These are phyloP conservation scores for Beaufortia kweichowensis DNA, from an alignment of 2,113 vertebrate genomes.

Conservation along the genomic window DNA sequence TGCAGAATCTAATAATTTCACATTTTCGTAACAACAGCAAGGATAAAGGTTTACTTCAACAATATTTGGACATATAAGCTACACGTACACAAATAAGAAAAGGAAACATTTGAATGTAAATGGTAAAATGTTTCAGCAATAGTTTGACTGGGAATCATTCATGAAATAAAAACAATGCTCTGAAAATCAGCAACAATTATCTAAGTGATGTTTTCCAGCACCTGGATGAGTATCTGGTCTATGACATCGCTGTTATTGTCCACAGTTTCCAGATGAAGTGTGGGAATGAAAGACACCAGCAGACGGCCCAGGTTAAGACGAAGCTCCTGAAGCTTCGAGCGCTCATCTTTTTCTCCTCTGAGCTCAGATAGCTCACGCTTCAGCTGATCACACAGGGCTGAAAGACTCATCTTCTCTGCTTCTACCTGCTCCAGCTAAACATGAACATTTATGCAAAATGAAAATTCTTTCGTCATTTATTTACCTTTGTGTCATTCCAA, in stretches of 20 bases:
- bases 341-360: slow-evolving; percentile 50
- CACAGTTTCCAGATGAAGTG: slow-evolving; percentile 79
- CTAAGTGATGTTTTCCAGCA: slow-evolving; percentile 75
- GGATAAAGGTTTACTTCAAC: no score
- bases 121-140: no score
- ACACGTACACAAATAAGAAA: no score
- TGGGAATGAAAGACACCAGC: slow-evolving; percentile 79
- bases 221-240: slow-evolving; percentile 78
- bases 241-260: slow-evolving; percentile 79
- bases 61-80: no score
- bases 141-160: background rate
- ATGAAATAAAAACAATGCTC: background rate
- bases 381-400: slow-evolving; percentile 74
- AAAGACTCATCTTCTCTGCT: slow-evolving; percentile 73
- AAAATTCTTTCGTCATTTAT: no score
- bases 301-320: slow-evolving; percentile 77
- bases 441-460: no score
- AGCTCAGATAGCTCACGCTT: slow-evolving; percentile 73
- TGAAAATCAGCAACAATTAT: background rate
- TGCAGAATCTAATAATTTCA: no score
- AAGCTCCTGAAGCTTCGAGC: slow-evolving; percentile 77
- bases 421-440: slow-evolving; percentile 71
- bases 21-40: no score
- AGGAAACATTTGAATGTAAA: no score
- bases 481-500: no score